These are phyloP conservation scores for Cotesia vestalis DNA, from an alignment of 1,140 invertebrate genomes.

Conservation along the genomic window DNA sequence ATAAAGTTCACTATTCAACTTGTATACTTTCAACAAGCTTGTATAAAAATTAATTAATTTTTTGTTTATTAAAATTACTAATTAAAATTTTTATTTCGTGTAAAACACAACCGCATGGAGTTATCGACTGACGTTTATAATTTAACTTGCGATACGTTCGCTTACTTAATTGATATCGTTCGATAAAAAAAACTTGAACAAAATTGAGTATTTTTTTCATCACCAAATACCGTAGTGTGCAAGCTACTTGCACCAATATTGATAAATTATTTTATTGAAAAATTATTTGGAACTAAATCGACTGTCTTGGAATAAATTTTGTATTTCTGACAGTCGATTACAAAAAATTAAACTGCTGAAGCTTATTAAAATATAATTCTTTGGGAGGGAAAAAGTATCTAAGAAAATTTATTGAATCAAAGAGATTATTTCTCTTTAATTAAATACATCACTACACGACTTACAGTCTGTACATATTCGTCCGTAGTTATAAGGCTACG, in stretches of 20 bases:
- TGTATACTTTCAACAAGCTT: background rate
- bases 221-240: too few species aligned
- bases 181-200: constrained; percentile 2
- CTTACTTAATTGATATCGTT: background rate
- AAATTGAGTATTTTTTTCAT: background rate
- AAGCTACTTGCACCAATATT: too few species aligned
- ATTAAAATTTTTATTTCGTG: too few species aligned
- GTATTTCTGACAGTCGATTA: too few species aligned
- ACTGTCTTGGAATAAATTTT: too few species aligned
- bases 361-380: background rate
- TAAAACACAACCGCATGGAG: constrained; percentile 20
- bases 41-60: background rate
- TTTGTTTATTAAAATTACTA: background rate
- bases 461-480: too few species aligned
- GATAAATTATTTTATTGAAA: too few species aligned
- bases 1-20: constrained; percentile 29
- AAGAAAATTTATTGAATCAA: background rate
- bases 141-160: constrained; percentile 13
- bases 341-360: too few species aligned
- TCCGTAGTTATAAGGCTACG: too few species aligned
- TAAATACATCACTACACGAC: too few species aligned
- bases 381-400: background rate
- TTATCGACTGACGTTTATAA: constrained; percentile 17
- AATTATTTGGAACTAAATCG: too few species aligned
- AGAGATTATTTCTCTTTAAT: too few species aligned